Percentiles rank a stretch among this genome's conserved stretches.
Conservation (phyloP, 2,888 invertebrate genomes). For the Vannuccia rotundouncinata region DNA sequence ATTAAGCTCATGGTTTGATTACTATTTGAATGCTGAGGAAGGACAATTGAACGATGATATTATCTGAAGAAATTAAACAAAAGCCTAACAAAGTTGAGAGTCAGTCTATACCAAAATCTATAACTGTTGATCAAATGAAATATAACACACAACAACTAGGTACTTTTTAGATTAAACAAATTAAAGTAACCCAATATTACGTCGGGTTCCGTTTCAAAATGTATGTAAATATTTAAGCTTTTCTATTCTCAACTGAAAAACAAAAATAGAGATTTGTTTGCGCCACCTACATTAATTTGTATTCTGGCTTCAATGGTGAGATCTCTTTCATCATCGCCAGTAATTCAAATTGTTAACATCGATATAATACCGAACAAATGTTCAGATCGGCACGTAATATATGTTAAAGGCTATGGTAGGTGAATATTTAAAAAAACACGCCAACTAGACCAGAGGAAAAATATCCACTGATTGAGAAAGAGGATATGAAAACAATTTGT, state of each 20-base stretch:
- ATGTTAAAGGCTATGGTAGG: too few species aligned
- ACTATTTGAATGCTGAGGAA: too few species aligned
- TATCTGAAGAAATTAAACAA: too few species aligned
- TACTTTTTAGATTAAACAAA: neutral
- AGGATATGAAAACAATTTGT: neutral
- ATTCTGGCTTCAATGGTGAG: neutral
- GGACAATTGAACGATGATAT: too few species aligned
- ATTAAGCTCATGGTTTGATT: too few species aligned
- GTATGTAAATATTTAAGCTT: neutral
- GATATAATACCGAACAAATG: neutral
- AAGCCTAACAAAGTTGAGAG: too few species aligned
- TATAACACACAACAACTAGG: too few species aligned
- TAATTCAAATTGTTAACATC: neutral
- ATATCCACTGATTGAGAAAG: neutral
- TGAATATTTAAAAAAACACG: too few species aligned
- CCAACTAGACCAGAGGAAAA: neutral
- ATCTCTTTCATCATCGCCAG: neutral
- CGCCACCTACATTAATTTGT: neutral
- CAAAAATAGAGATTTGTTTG: neutral
- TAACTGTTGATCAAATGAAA: too few species aligned
- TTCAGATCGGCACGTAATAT: too few species aligned
- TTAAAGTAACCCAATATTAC: neutral
- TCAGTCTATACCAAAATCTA: too few species aligned
- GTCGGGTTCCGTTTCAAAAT: neutral
- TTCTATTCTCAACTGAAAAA: neutral